Conservation (phyloP, 2,797 vertebrate genomes). For the Hyperoplus immaculatus region DNA sequence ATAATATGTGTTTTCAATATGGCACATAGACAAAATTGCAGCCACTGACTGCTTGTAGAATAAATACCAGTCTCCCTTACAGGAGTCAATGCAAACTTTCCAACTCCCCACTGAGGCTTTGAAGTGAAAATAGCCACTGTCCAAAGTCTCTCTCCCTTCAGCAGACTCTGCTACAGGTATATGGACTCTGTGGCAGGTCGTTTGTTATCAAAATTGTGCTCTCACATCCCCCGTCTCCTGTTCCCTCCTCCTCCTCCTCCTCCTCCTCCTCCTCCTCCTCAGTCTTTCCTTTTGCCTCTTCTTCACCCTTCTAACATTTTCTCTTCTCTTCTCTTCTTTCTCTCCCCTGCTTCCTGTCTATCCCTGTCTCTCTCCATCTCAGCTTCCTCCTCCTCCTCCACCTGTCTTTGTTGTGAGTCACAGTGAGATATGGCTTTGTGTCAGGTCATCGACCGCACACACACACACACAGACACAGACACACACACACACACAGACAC, state of each 20-base stretch:
- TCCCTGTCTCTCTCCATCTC: constrained; percentile 36
- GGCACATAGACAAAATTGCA: constrained; percentile 13
- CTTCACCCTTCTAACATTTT: constrained; percentile 6
- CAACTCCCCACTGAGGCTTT: constrained; percentile 59
- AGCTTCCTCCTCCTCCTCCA: constrained; percentile 40
- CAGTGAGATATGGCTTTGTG: constrained; percentile 44
- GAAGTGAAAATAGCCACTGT: constrained; percentile 69
- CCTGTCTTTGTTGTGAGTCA: constrained; percentile 59
- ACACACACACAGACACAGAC: constrained; percentile 11
- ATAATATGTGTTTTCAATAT: not conserved
- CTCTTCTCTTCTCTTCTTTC: not conserved
- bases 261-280: constrained; percentile 10
- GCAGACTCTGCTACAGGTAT: constrained; percentile 46
- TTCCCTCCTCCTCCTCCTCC: constrained; percentile 12
- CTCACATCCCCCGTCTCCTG: constrained; percentile 37
- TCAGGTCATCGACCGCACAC: constrained; percentile 55
- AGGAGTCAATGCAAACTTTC: constrained; percentile 51
- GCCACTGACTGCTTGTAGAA: constrained; percentile 9
- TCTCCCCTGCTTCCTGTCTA: not conserved
- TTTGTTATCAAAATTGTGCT: constrained; percentile 76
- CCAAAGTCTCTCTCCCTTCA: constrained; percentile 48
- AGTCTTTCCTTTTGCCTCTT: constrained; percentile 15
- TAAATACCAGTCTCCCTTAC: constrained; percentile 36
- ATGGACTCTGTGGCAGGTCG: constrained; percentile 67
- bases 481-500: constrained; percentile 17